A percentile compares a stretch with the other conserved stretches of the same genome.
Evolutionary conservation across 2,113 vertebrate genomes (phyloP).

Genomic region (Pachycephala philippinensis): DNA sequence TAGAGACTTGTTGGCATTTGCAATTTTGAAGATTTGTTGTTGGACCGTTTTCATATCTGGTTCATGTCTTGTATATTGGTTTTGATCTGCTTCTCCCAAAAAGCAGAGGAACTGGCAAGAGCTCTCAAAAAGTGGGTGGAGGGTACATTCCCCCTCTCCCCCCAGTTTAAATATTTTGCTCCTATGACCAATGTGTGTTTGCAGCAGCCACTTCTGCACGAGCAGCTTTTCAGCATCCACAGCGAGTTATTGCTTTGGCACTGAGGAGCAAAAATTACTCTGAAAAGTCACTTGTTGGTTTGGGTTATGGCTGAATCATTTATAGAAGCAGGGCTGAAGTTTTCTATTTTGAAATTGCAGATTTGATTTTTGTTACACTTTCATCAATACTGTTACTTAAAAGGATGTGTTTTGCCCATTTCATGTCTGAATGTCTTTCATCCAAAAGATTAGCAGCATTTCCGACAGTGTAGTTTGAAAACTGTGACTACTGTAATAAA

Average conservation of each 20-base stretch:
- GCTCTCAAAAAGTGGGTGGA: neutral
- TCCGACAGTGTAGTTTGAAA: neutral
- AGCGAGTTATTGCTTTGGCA: neutral
- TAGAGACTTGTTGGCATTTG: constrained; percentile 43
- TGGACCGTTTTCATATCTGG: constrained; percentile 28
- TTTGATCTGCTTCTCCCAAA: neutral
- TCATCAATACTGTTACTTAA: neutral
- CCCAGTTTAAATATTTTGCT: neutral
- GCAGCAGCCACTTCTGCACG: neutral
- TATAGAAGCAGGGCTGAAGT: neutral
- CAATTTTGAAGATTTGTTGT: constrained; percentile 55
- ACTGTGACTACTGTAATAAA: neutral
- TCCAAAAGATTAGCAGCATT: neutral
- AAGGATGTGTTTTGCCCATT: neutral
- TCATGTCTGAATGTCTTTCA: neutral
- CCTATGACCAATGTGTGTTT: neutral
- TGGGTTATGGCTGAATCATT: neutral
- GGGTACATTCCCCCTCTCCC: neutral
- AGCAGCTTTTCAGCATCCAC: neutral
- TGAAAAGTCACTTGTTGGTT: neutral
- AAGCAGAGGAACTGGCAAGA: constrained; percentile 7
- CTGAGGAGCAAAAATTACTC: neutral
- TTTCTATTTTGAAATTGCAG: neutral
- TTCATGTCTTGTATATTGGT: constrained; percentile 32
- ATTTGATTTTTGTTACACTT: neutral